phyloP scores from a whole-genome alignment of 2,888 invertebrate species.

The Himalopsyche kuldschensis region DNA sequence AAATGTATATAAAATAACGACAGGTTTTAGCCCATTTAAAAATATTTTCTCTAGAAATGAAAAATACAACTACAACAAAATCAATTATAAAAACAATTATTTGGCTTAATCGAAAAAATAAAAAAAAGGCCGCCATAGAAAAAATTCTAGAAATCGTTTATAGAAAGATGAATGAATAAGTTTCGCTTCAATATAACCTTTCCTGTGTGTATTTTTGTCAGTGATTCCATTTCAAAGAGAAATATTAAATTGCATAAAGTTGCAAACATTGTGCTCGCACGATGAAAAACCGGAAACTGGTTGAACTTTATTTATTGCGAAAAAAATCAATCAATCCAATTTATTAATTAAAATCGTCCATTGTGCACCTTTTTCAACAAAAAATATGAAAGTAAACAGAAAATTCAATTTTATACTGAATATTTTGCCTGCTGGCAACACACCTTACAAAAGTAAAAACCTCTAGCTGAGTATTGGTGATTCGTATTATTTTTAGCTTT shows the following conservation, averaged over 20 bases:
- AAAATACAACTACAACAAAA: too few species aligned
- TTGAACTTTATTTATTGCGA: constrained; percentile 3
- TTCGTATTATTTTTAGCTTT: neutral
- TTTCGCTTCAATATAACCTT: neutral
- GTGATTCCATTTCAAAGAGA: neutral
- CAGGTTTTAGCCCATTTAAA: too few species aligned
- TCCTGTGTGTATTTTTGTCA: neutral
- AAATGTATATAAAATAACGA: too few species aligned
- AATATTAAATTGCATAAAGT: neutral
- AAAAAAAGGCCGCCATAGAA: too few species aligned
- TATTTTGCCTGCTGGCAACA: neutral
- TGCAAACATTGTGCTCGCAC: neutral
- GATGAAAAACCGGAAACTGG: neutral
- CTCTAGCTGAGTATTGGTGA: neutral
- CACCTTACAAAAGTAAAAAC: neutral
- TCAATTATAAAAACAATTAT: too few species aligned
- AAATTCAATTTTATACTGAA: constrained; percentile 22
- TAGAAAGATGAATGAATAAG: neutral
- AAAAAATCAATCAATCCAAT: constrained; percentile 30
- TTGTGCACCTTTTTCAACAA: constrained; percentile 11
- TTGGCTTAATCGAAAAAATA: too few species aligned
- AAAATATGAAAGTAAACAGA: constrained; percentile 22
- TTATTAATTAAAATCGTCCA: constrained; percentile 30
- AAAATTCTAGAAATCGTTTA: neutral
- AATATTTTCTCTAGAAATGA: too few species aligned